Conservation (phyloP, 2,113 vertebrate genomes). For the Pristiophorus japonicus region DNA sequence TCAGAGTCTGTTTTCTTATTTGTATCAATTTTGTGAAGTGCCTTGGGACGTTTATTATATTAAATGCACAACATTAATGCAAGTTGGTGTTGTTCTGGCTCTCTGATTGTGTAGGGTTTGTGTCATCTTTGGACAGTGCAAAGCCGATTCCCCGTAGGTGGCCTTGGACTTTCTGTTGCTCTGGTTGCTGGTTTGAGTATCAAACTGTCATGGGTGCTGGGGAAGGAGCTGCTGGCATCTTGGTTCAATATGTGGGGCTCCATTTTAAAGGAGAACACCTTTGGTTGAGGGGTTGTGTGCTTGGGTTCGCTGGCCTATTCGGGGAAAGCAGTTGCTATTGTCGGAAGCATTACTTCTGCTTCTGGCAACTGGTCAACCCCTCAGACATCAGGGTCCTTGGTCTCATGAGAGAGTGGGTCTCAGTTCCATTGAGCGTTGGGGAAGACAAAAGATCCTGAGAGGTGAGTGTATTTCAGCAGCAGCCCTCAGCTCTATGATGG, state of each 20-base stretch:
- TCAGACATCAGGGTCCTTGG: neutral
- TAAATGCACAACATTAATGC: neutral
- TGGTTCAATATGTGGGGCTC: neutral
- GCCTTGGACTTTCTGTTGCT: too few relatives aligned
- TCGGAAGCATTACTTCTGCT: neutral
- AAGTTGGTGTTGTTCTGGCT: neutral
- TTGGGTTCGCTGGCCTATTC: neutral
- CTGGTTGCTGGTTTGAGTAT: neutral
- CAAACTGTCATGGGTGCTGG: neutral
- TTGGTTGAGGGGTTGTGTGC: neutral
- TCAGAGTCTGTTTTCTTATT: neutral
- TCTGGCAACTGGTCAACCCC: neutral
- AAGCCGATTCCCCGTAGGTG: neutral
- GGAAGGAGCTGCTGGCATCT: neutral
- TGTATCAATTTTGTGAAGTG: neutral
- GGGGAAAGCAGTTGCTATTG: neutral
- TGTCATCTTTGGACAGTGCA: neutral
- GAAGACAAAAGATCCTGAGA: neutral
- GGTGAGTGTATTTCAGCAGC: neutral
- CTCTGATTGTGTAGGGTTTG: too few relatives aligned
- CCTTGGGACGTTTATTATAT: neutral
- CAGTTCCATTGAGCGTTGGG: neutral
- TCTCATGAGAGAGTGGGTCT: neutral
- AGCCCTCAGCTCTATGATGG: neutral
- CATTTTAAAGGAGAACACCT: neutral